These are phyloP conservation scores for Cyclura pinguis DNA, from an alignment of 2,797 vertebrate genomes.

Conservation along the genomic window DNA sequence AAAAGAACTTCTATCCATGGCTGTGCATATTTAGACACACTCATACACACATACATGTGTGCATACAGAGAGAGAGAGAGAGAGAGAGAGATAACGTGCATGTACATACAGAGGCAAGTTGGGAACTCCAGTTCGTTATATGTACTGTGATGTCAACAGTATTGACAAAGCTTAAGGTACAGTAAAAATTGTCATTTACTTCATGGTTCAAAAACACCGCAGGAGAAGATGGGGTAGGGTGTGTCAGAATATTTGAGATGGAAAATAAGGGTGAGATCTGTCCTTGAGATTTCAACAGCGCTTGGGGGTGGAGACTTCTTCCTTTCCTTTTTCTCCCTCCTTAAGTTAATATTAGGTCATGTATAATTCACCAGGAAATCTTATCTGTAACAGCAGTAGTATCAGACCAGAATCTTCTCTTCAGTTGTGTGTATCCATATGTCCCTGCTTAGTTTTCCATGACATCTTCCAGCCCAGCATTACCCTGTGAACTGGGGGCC, in stretches of 20 bases:
- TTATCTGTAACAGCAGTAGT: background rate
- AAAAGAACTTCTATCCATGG: background rate
- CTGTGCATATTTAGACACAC: background rate
- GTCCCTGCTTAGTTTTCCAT: background rate
- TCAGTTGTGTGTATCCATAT: background rate
- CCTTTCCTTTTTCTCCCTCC: background rate
- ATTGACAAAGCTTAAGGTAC: background rate
- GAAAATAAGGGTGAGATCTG: background rate
- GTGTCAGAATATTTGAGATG: background rate
- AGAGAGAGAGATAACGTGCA: background rate
- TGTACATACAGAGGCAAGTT: background rate
- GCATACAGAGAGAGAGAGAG: background rate
- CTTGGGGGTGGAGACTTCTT: background rate
- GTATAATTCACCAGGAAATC: background rate
- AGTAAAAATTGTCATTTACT: background rate
- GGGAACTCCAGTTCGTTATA: background rate
- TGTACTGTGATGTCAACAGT: constrained; percentile 25
- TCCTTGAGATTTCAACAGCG: background rate
- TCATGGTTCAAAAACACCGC: constrained; percentile 17
- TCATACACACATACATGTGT: background rate
- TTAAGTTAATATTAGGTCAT: background rate
- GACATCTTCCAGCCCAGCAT: background rate
- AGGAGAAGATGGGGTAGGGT: background rate
- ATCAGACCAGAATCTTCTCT: background rate
- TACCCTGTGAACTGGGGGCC: too few species aligned